phyloP scores from a whole-genome alignment of 2,797 vertebrate genomes.

The Scleropages formosus region DNA sequence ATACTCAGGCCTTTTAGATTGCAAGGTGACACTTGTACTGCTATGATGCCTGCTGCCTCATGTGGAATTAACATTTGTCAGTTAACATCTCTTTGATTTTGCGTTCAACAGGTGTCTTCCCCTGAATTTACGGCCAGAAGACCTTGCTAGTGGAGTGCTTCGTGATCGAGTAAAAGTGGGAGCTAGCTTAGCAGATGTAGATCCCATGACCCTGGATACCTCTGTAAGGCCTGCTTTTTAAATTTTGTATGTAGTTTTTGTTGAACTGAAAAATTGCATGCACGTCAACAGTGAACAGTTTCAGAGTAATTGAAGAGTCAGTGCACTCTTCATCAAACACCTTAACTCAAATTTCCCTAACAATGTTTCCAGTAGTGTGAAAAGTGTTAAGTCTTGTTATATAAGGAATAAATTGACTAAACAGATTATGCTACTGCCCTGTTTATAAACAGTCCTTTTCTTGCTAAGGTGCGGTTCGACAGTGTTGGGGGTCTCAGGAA shows the following conservation, averaged over 20 bases:
- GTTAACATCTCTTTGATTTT: background rate
- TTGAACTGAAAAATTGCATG: background rate
- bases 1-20: background rate
- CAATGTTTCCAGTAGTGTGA: no score
- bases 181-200: constrained; percentile 93
- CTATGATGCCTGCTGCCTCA: background rate
- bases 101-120: constrained; percentile 83
- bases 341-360: no score
- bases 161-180: constrained; percentile 93
- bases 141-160: constrained; percentile 88
- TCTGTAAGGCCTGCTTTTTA: constrained; percentile 65
- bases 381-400: no score
- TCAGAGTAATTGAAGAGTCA: no score
- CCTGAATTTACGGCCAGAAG: constrained; percentile 91
- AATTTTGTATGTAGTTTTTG: background rate
- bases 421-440: background rate
- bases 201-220: constrained; percentile 95
- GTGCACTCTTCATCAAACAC: no score
- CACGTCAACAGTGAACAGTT: background rate
- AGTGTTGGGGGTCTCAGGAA: constrained; percentile 88
- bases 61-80: background rate
- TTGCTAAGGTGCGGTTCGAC: constrained; percentile 85
- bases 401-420: background rate
- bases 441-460: background rate
- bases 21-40: background rate